Conservation (phyloP, 1,140 invertebrate genomes). For the Drosophila quadrilineata region DNA sequence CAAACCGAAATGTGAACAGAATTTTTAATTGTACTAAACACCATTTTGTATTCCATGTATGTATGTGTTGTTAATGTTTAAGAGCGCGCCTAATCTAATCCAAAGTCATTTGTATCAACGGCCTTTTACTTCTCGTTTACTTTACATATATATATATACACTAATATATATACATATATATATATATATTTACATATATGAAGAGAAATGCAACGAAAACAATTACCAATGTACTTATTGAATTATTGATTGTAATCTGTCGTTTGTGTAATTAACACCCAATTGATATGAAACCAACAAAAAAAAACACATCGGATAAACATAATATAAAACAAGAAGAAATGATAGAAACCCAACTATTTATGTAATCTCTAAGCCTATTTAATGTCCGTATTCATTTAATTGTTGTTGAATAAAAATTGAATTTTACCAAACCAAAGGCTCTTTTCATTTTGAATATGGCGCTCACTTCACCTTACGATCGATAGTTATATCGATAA, state of each 20-base stretch:
- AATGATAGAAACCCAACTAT: slow-evolving; percentile 55
- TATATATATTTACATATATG: slow-evolving; percentile 31
- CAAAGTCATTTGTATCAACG: slow-evolving; percentile 78
- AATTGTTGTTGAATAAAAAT: slow-evolving; percentile 76
- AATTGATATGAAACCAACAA: slow-evolving; percentile 11
- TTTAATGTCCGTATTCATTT: slow-evolving; percentile 78
- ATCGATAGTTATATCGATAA: slow-evolving; percentile 12
- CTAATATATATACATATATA: slow-evolving; percentile 43
- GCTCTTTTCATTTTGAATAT: neutral
- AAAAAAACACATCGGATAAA: neutral
- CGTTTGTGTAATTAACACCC: slow-evolving; percentile 41
- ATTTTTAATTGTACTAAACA: slow-evolving; percentile 79
- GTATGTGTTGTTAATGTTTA: slow-evolving; percentile 70
- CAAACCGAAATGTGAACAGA: slow-evolving; percentile 76
- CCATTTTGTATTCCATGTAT: slow-evolving; percentile 75
- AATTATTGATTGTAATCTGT: slow-evolving; percentile 61
- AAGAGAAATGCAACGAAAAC: slow-evolving; percentile 71
- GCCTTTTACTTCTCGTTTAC: slow-evolving; percentile 74
- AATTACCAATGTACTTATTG: slow-evolving; percentile 74
- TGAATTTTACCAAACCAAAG: slow-evolving; percentile 57
- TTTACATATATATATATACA: slow-evolving; percentile 54
- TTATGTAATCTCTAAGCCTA: slow-evolving; percentile 74
- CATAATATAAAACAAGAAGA: slow-evolving; percentile 14
- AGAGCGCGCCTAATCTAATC: slow-evolving; percentile 73
- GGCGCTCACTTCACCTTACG: neutral